Percentiles rank a stretch among this genome's conserved stretches.
phyloP scores from a whole-genome alignment of 2,888 invertebrate species.

The Tethea ocularis region DNA sequence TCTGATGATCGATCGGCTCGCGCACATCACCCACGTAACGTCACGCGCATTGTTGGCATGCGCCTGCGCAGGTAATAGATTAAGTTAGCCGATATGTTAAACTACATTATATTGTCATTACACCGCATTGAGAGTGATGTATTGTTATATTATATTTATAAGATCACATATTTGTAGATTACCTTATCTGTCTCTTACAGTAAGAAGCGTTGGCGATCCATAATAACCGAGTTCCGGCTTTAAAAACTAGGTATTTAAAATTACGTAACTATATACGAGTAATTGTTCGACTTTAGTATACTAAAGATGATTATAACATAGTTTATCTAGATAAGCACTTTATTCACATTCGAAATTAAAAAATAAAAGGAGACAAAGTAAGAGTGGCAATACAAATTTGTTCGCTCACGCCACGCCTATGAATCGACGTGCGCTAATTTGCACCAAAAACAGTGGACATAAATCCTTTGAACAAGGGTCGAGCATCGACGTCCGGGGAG shows the following conservation, averaged over 20 bases:
- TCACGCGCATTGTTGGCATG: constrained; percentile 54
- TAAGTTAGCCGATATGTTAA: constrained; percentile 31
- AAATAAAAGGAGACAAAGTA: constrained; percentile 35
- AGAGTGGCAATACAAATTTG: constrained; percentile 62
- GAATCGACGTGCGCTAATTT: constrained; percentile 73
- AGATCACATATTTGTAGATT: constrained; percentile 16
- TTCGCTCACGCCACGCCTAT: constrained; percentile 75
- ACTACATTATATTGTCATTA: constrained; percentile 45
- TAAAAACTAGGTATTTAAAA: neutral
- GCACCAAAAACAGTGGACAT: constrained; percentile 73
- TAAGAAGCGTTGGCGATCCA: constrained; percentile 23
- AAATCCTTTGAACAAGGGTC: constrained; percentile 72
- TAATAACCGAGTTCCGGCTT: neutral
- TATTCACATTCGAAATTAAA: constrained; percentile 24
- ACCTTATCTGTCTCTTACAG: constrained; percentile 18
- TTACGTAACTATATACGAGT: neutral
- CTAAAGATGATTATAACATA: neutral
- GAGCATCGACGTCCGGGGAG: constrained; percentile 58
- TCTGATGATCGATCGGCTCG: constrained; percentile 66
- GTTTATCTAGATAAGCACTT: neutral
- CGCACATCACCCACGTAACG: constrained; percentile 70
- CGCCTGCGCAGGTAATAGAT: constrained; percentile 29
- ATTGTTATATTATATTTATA: constrained; percentile 27
- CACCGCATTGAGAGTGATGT: constrained; percentile 36
- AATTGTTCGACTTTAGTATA: neutral